Percentiles rank a stretch among this genome's conserved stretches.
These are phyloP conservation scores for Parelbella ahira DNA, from an alignment of 2,888 invertebrate species.

Conservation along the genomic window DNA sequence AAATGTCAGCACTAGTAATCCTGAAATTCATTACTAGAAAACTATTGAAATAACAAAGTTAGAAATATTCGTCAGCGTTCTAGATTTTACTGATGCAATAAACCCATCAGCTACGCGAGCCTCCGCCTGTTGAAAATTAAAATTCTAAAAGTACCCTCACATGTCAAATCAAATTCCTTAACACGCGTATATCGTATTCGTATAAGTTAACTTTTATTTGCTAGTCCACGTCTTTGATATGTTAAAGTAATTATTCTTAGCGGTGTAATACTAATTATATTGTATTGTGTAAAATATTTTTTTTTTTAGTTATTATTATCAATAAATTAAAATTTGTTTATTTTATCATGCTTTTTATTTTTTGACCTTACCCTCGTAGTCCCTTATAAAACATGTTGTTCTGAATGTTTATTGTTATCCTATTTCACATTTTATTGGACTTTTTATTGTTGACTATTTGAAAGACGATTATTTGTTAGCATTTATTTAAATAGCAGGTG, in stretches of 20 bases:
- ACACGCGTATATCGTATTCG: conserved; percentile 41
- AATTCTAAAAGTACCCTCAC: conserved; percentile 8
- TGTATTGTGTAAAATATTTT: conserved; percentile 79
- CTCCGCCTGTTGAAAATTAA: conserved; percentile 15
- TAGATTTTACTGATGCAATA: too few relatives aligned
- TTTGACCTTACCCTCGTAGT: background rate
- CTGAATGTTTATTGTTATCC: too few relatives aligned
- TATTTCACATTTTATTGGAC: too few relatives aligned
- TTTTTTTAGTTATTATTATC: conserved; percentile 72
- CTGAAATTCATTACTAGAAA: too few relatives aligned
- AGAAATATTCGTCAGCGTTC: too few relatives aligned
- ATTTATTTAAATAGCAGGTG: too few relatives aligned
- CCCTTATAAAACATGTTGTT: too few relatives aligned
- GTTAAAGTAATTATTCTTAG: conserved; percentile 77
- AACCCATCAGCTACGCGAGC: conserved; percentile 5
- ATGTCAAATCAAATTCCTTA: conserved; percentile 27
- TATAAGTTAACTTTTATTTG: conserved; percentile 75
- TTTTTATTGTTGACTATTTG: too few relatives aligned
- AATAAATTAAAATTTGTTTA: conserved; percentile 81
- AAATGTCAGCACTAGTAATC: too few relatives aligned
- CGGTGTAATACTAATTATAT: conserved; percentile 79
- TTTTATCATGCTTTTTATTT: conserved; percentile 41
- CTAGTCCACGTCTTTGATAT: conserved; percentile 77
- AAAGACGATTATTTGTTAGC: too few relatives aligned
- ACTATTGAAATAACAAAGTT: too few relatives aligned